These are phyloP conservation scores for Drosophila fulvimacula DNA, from an alignment of 2,888 invertebrate genomes.

Conservation along the genomic window DNA sequence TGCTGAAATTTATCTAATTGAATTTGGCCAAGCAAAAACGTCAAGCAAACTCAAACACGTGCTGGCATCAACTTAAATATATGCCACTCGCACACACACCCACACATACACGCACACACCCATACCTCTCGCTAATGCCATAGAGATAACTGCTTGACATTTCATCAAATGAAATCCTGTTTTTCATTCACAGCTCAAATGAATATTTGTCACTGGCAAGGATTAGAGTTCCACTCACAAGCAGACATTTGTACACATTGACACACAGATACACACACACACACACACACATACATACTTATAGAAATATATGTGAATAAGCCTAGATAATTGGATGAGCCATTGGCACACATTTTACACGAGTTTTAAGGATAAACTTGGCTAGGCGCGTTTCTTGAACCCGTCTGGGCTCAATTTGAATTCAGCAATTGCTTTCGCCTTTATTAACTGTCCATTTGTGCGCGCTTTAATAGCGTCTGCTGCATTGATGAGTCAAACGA, in stretches of 20 bases:
- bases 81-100: slow-evolving; percentile 1
- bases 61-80: slow-evolving; percentile 30
- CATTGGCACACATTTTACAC: slow-evolving; percentile 30
- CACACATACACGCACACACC: slow-evolving; percentile 6
- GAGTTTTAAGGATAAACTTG: slow-evolving; percentile 31
- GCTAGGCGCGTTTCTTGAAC: slow-evolving; percentile 10
- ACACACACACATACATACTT: neutral
- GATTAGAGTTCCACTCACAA: slow-evolving; percentile 51
- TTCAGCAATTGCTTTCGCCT: slow-evolving; percentile 8
- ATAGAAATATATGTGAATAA: slow-evolving; percentile 10
- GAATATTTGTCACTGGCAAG: slow-evolving; percentile 42
- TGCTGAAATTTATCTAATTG: slow-evolving; percentile 52
- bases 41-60: slow-evolving; percentile 15
- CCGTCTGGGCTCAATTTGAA: slow-evolving; percentile 6
- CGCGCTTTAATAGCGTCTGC: neutral
- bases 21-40: slow-evolving; percentile 26
- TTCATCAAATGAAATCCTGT: slow-evolving; percentile 58
- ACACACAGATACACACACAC: slow-evolving; percentile 10
- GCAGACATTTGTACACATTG: slow-evolving; percentile 13
- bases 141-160: slow-evolving; percentile 50
- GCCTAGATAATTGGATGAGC: slow-evolving; percentile 48
- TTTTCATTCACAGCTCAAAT: slow-evolving; percentile 30
- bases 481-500: slow-evolving; percentile 7
- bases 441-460: neutral
- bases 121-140: neutral